Evolutionary conservation across 2,797 vertebrate genomes (phyloP), one percentile per base, ranked within the genome.

Genomic region (Poeciliopsis turneri): DNA sequence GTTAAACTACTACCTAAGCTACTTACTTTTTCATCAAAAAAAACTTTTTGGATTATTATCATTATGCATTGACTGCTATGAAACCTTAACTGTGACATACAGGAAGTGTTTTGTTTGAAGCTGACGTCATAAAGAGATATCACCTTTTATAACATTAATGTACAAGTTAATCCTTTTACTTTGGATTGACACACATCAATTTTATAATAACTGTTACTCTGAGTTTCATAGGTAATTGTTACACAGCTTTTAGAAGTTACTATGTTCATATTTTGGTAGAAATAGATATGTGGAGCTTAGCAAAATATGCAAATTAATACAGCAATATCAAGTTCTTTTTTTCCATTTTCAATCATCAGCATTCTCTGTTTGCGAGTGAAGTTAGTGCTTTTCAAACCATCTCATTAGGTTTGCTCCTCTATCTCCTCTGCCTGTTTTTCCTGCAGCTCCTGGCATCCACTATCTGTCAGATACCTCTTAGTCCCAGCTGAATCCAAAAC

Each of bases 41-140:
- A 86, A 85, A 85, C 79, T 91, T 89, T 68, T 76, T 69, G 88
- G 78, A 92, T 90, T 88, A 85, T 73, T 83, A 78, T 75, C 4
- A 78, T 46, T 30, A 33, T 18, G 6, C 12, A 45, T 1, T 8
- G 28, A 61, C 53, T 30, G 18, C 33, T 66, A 55, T 51, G 69
- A 41, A 79, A n/a, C 41, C 11, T 80, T 68, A 33, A 18, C 76
- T 70, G 55, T 59, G 25, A 70, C 78, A 75, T 49, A 49, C 47
- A 33, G 55, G 1, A 36, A 51, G 70, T 71, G 55, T 36, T 64
- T 36, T 15, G 57, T 30, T 49, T 74, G 47, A 0, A 80, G 72
- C 74, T 68, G 33, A 66, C 55, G 51, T 68, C 70, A 70, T 2
- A 3, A 59, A 74, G 33, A 30, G 18, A 66, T 61, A 18, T 15